A percentile compares a stretch with the other conserved stretches of the same genome.
phyloP scores from a whole-genome alignment of 2,797 vertebrate species.

The Enteromius unitaeniatus region DNA sequence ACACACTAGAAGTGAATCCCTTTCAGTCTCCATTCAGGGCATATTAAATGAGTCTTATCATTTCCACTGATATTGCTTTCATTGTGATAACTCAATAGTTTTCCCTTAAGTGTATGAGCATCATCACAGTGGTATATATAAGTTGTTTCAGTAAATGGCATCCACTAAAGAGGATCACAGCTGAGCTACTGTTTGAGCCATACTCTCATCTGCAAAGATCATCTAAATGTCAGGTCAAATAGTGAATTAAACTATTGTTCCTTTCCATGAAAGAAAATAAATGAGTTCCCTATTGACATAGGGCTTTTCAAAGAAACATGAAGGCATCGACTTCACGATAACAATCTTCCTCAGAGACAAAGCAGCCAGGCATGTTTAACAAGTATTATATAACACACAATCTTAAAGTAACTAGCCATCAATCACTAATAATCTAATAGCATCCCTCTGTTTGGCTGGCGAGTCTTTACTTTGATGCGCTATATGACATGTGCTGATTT shows the following conservation, averaged over 20 bases:
- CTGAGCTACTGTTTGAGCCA: slow-evolving; percentile 45
- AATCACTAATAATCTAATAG: not conserved
- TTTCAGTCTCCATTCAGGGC: not conserved
- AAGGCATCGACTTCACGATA: slow-evolving; percentile 40
- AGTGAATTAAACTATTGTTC: slow-evolving; percentile 51
- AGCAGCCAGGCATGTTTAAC: slow-evolving; percentile 16
- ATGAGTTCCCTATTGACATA: slow-evolving; percentile 41
- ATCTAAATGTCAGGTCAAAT: slow-evolving; percentile 43
- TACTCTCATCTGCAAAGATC: slow-evolving; percentile 35
- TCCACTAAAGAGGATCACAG: slow-evolving; percentile 43
- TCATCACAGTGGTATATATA: slow-evolving; percentile 8
- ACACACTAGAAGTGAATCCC: not conserved
- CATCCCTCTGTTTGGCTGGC: not conserved
- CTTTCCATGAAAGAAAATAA: slow-evolving; percentile 47
- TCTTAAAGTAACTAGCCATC: slow-evolving; percentile 1
- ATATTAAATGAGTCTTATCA: not conserved
- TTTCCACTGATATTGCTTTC: not conserved
- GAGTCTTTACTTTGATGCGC: not conserved
- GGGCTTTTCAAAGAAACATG: slow-evolving; percentile 43
- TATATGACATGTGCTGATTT: not conserved
- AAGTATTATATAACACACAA: not conserved
- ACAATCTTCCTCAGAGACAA: slow-evolving; percentile 47
- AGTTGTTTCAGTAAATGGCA: slow-evolving; percentile 41
- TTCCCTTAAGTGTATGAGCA: not conserved
- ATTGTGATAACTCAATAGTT: not conserved